These are phyloP conservation scores for Ernsta delagoae DNA, from an alignment of 2,888 invertebrate genomes.

Conservation along the genomic window DNA sequence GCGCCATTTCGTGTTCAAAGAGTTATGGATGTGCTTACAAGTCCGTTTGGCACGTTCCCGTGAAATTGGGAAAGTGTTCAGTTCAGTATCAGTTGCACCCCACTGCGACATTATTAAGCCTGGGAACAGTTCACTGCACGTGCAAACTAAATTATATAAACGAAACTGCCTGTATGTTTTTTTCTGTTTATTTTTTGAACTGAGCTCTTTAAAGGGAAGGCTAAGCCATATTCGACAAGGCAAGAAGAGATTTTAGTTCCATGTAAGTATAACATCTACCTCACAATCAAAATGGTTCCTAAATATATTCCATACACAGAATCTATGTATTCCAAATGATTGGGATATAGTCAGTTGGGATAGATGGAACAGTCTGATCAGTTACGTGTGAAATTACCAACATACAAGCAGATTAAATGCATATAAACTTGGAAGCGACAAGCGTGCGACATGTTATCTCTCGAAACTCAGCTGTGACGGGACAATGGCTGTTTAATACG, in stretches of 20 bases:
- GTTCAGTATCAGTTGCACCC: background rate
- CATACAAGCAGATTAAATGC: background rate
- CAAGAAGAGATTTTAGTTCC: no score
- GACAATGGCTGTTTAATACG: constrained; percentile 41
- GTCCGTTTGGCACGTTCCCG: constrained; percentile 1
- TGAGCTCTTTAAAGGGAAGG: no score
- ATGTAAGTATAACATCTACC: no score
- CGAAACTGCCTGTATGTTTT: background rate
- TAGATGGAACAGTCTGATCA: no score
- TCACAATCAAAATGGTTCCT: no score
- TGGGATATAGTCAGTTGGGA: no score
- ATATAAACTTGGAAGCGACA: constrained; percentile 12
- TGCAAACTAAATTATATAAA: background rate
- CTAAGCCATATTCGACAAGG: no score
- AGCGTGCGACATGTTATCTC: constrained; percentile 33
- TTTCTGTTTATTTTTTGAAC: background rate
- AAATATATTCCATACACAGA: no score
- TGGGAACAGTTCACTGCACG: background rate
- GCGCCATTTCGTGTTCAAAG: constrained; percentile 3
- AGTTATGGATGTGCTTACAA: background rate
- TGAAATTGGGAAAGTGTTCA: constrained; percentile 5
- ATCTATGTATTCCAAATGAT: no score
- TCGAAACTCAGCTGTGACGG: constrained; percentile 42
- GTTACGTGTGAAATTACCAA: background rate
- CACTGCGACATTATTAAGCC: constrained; percentile 2